Evolutionary conservation across 2,888 invertebrate species (phyloP), one percentile per base, ranked within the genome.

Genomic region (Drosophila melanocephala): DNA sequence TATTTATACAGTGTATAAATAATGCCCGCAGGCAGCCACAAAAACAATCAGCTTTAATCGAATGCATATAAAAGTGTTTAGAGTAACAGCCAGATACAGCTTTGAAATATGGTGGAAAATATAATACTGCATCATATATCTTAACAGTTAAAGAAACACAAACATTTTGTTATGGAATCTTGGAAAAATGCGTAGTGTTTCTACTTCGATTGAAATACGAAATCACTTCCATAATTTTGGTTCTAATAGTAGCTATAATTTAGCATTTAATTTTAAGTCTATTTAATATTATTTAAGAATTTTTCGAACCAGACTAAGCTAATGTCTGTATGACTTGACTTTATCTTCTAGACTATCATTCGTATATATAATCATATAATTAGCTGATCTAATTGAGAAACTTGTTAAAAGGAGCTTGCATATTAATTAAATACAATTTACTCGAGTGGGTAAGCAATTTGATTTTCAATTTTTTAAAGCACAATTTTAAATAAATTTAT

Each of bases 11-110:
- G 22, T 32, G n/a, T 19, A 30, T 26, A 26, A 30, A 56, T 30
- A 52, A 52, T 30, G 19, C 32, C 0, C 7, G 3, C 14, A 3
- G n/a, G 4, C 52, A 10, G 19, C 55, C 62, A 71, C 35, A 56
- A 33, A 28, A 60, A 55, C 35, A 62, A 66, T 74, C 10, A 62
- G 58, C 33, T 50, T 79, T 65, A 74, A 74, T 74, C 79, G 59
- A 19, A 52, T 16, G 33, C 30, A 65, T 33, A 55, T 9, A 39
- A 52, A 77, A 61, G 28, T 32, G 22, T 30, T 50, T 58, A n/a
- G 16, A 33, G 44, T 39, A 33, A 19, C 0, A 19, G 16, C 26
- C 26, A 47, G 47, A 7, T 16, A 26, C 7, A 47, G 47, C 26
- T 47, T 26, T 16, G 9, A 47, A 26, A 47, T 26, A 26, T 47